phyloP scores from a whole-genome alignment of 92 coral and sea anemone genomes.

The Actinostola sp. region DNA sequence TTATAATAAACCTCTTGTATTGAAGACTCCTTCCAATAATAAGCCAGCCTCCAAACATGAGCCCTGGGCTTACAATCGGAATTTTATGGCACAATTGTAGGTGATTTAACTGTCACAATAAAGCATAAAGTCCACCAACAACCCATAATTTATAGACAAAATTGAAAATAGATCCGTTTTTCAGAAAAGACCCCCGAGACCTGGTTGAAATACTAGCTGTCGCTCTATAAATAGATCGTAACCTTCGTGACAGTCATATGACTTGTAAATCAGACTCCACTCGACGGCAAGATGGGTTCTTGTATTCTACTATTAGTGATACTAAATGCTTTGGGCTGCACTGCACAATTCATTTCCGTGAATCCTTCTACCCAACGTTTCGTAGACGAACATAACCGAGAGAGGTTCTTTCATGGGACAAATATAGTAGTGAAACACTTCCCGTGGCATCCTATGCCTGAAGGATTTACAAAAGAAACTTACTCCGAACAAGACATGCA shows the following conservation, averaged over 20 bases:
- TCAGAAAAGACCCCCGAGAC: too few relatives aligned
- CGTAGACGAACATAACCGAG: constrained; percentile 78
- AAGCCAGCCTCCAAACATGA: too few relatives aligned
- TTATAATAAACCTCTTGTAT: too few relatives aligned
- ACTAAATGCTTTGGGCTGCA: not conserved
- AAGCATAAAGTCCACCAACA: too few relatives aligned
- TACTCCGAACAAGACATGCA: constrained; percentile 96
- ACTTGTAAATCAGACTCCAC: not conserved
- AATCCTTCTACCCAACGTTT: constrained; percentile 79
- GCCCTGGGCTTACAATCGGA: too few relatives aligned
- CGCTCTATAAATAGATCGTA: too few relatives aligned
- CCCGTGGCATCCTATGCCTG: constrained; percentile 92
- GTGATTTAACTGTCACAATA: too few relatives aligned
- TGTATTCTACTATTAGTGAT: not conserved
- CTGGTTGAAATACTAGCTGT: too few relatives aligned
- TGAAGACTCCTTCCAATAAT: too few relatives aligned
- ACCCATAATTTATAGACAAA: too few relatives aligned
- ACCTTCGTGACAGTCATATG: not conserved
- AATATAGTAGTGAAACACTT: constrained; percentile 89
- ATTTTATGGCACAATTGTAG: too few relatives aligned
- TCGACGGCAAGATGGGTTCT: not conserved
- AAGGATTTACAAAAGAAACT: constrained; percentile 77
- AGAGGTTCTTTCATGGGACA: constrained; percentile 90
- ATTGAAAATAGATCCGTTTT: too few relatives aligned
- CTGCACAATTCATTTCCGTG: constrained; percentile 62